Evolutionary conservation across 1,140 invertebrate species (phyloP).

Genomic region (Heliconius hermathena): DNA sequence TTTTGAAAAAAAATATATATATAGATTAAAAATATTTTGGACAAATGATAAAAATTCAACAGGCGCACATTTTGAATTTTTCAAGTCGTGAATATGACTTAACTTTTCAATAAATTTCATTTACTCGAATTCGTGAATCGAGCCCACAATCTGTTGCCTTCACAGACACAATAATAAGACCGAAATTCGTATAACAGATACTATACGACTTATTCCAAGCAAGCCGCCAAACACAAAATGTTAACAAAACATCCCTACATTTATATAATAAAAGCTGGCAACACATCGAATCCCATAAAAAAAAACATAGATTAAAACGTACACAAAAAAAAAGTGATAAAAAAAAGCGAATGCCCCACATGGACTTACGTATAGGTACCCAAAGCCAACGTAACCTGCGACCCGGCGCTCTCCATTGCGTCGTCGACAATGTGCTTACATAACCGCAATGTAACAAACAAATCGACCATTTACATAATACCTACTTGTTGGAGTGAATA

Average conservation of each 20-base stretch:
- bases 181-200: no score
- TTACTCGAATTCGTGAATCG: no score
- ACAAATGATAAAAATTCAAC: no score
- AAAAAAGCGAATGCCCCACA: constrained; percentile 27
- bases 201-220: no score
- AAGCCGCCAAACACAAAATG: no score
- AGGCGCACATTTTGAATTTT: no score
- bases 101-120: no score
- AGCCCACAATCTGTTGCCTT: no score
- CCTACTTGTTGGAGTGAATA: constrained; percentile 59
- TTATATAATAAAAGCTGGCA: neutral
- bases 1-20: neutral
- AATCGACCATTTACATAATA: constrained; percentile 74
- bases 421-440: constrained; percentile 65
- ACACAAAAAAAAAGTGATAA: constrained; percentile 5
- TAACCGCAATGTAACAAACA: constrained; percentile 71
- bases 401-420: constrained; percentile 65
- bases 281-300: neutral
- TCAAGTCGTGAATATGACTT: no score
- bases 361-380: constrained; percentile 28
- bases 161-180: no score
- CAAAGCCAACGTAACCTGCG: constrained; percentile 67
- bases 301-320: no score
- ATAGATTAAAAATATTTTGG: no score
- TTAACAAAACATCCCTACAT: neutral